Conservation (phyloP, 2,113 vertebrate species). For the Empidonax traillii region DNA sequence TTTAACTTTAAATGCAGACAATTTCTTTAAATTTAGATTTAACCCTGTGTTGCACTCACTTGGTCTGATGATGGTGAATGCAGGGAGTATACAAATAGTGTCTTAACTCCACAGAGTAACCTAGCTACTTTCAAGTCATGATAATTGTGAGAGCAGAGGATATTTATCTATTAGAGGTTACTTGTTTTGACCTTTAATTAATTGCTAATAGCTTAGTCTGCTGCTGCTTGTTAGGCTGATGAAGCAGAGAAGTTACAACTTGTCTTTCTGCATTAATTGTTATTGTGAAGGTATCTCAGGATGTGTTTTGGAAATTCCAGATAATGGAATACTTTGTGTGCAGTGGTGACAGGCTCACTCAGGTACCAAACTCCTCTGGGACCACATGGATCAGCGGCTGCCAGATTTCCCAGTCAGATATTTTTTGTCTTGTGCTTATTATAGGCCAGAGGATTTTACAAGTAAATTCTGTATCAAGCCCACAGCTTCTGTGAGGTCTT, state of each 20-base stretch:
- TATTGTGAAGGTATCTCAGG: fast-evolving
- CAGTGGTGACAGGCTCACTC: neutral
- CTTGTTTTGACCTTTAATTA: neutral
- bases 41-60: neutral
- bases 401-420: neutral
- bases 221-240: neutral
- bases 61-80: neutral
- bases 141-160: neutral
- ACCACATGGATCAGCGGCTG: neutral
- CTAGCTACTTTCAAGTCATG: neutral
- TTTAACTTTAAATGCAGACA: neutral
- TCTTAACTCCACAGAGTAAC: neutral
- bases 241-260: neutral
- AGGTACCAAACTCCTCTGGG: neutral
- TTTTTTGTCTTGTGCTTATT: neutral
- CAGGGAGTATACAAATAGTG: neutral
- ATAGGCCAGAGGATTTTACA: neutral
- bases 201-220: neutral
- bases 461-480: neutral
- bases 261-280: neutral
- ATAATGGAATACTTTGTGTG: neutral
- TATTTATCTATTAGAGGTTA: neutral
- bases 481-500: neutral
- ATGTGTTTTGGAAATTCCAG: neutral
- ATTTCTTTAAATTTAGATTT: neutral